A percentile compares a stretch with the other conserved stretches of the same genome.
phyloP scores from a whole-genome alignment of 2,888 invertebrate species.

The Zygothrica quintamaculata region DNA sequence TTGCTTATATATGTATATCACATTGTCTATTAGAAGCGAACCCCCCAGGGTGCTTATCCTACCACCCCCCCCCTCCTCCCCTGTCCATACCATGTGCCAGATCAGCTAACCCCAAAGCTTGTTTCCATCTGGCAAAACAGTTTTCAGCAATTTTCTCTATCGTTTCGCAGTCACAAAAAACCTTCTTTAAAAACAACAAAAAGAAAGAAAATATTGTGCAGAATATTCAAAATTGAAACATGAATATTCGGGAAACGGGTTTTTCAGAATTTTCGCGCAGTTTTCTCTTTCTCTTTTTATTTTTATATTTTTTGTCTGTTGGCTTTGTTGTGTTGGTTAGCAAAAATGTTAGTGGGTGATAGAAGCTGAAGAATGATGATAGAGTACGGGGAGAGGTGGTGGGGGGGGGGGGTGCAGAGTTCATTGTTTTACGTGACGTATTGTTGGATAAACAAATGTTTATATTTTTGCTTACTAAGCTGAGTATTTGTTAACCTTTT shows the following conservation, averaged over 20 bases:
- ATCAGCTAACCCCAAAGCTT: not conserved
- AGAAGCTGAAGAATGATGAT: not conserved
- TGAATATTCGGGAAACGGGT: constrained; percentile 37
- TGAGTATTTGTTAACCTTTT: constrained; percentile 47
- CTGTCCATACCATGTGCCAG: not conserved
- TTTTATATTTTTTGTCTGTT: constrained; percentile 10
- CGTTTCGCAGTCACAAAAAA: constrained; percentile 31
- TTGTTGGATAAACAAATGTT: constrained; percentile 67
- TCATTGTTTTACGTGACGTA: constrained; percentile 58
- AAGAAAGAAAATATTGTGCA: constrained; percentile 22
- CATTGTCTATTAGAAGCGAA: constrained; percentile 37
- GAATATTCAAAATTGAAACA: constrained; percentile 67
- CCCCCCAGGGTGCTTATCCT: constrained; percentile 23
- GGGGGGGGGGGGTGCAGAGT: constrained; percentile 29
- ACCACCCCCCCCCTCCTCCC: not conserved
- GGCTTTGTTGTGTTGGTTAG: not conserved
- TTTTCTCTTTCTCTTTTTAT: constrained; percentile 15
- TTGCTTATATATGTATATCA: not conserved
- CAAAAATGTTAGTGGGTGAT: not conserved
- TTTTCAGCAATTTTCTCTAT: constrained; percentile 40
- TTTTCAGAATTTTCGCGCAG: constrained; percentile 12
- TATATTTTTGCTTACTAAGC: constrained; percentile 60
- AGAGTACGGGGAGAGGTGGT: too few species aligned
- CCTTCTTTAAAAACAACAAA: not conserved
- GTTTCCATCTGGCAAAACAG: constrained; percentile 19